Base-by-base conservation (phyloP, 2,888 invertebrate species). In the Trichopria drosophilae region DNA sequence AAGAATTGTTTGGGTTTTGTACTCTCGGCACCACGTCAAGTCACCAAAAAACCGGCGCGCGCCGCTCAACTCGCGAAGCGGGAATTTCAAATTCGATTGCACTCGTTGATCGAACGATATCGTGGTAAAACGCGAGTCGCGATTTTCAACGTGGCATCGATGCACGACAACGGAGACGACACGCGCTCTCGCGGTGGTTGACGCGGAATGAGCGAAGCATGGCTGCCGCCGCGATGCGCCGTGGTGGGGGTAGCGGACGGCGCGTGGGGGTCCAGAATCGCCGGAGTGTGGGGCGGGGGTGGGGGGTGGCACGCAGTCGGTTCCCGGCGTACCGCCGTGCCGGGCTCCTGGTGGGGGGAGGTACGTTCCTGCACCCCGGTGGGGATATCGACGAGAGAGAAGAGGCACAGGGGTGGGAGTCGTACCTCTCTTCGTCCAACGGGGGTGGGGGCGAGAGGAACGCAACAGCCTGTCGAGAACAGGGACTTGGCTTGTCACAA, bases 261-360 rank as follows among this genome's bases (percentile, higher is more conserved):
- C 41, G 16, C 20, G 28, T n/a, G n/a, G n/a, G n/a, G 57, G 54
- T 53, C 61, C 55, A 57, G 58, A 60, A 60, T 60, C 58, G 45
- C 53, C 59, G 55, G 61, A 61, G 65, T 65, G 62, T 63, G 60
- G 65, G 63, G 62, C 57, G 45, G 24, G 36, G 36, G n/a, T n/a
- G n/a, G n/a, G n/a, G n/a, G n/a, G n/a, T 18, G 36, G 28, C 46
- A 29, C n/a, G n/a, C 35, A 13, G 39, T 31, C n/a, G 15, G 28
- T n/a, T 23, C 26, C 16, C 39, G 9, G 10, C 6, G 15, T 24
- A 18, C 31, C 51, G 46, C 45, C 58, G 51, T 48, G 46, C 39
- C 44, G 43, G 29, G 36, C 34, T 9, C 39, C 42, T 15, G 32
- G 28, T 16, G 51, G 36, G 44, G 32, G 32, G 45, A 26, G 34